Evolutionary conservation across 2,888 invertebrate genomes (phyloP), one percentile per base, ranked within the genome.

Genomic region (Allophyes oxyacanthae): DNA sequence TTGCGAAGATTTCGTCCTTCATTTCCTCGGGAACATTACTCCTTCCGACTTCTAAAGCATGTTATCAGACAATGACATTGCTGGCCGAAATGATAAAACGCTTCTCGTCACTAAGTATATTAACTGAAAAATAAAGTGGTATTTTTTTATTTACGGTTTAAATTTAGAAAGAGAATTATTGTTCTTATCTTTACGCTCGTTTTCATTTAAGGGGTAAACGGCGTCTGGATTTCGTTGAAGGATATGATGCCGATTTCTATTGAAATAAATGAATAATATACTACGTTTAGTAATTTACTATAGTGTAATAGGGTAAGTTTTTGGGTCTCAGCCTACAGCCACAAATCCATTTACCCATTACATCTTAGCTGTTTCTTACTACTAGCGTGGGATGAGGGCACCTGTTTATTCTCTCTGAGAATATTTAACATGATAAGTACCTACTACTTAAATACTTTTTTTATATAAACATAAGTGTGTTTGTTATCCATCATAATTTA

Each of bases 21-120:
- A 89, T 88, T 90, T 89, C 87, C 89, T 87, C 69, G 76, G 79
- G 79, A 83, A 82, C 67, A 71, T 84, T 88, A 85, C 84, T 85
- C 84, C 86, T 88, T 87, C 86, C 85, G 82, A 77, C 77, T 77
- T 71, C 70, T 62, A 74, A 78, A 82, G 70, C 75, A 80, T 79
- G 83, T 83, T 88, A 88, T 88, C 88, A 82, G 79, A 78, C 79
- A 79, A 83, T 78, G 78, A 78, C 78, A 75, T 81, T 55, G 55
- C 79, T 75, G 60, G 58, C 56, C 65, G 64, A 78, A 76, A 76
- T 82, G 74, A 81, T 72, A 77, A 79, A 79, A 77, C 69, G 56
- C 46, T 69, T 53, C 66, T 73, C 57, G 54, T 72, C 65, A 54
- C 76, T 58, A 43, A 75, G 60, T 65, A 65, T 63, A 73, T 69